These are phyloP conservation scores for Paralichthys olivaceus DNA, from an alignment of 2,113 vertebrate species.

Conservation along the genomic window DNA sequence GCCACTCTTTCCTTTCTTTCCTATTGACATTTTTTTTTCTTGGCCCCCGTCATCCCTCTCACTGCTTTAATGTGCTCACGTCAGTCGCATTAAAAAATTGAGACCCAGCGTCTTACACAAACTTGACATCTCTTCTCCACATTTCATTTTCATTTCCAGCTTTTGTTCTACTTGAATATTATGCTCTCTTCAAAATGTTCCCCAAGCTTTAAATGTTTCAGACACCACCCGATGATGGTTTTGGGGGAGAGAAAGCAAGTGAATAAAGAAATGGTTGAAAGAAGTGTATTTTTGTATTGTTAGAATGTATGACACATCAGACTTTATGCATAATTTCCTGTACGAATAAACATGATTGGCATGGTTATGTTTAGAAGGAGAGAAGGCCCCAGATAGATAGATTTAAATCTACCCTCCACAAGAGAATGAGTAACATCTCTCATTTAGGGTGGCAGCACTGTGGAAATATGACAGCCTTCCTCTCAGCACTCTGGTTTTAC, in stretches of 20 bases:
- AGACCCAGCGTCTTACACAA: constrained; percentile 6
- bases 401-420: background rate
- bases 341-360: background rate
- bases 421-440: constrained; percentile 1
- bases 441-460: background rate
- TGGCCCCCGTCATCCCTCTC: constrained; percentile 1
- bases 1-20: background rate
- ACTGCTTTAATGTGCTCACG: constrained; percentile 3
- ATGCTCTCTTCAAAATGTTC: background rate
- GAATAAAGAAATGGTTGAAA: background rate
- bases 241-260: too few species aligned
- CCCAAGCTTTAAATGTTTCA: background rate
- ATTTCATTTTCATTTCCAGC: constrained; percentile 16
- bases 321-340: background rate
- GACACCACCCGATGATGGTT: background rate
- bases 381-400: background rate
- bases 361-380: constrained; percentile 5
- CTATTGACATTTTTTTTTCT: background rate
- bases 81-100: constrained; percentile 22
- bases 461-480: background rate
- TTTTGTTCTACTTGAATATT: background rate
- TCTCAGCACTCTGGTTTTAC: background rate
- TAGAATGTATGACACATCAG: background rate
- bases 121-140: constrained; percentile 10
- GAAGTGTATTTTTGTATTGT: background rate